Evolutionary conservation across 2,888 invertebrate species (phyloP), one percentile per base, ranked within the genome.

Genomic region (Caenorhabditis sp.): DNA sequence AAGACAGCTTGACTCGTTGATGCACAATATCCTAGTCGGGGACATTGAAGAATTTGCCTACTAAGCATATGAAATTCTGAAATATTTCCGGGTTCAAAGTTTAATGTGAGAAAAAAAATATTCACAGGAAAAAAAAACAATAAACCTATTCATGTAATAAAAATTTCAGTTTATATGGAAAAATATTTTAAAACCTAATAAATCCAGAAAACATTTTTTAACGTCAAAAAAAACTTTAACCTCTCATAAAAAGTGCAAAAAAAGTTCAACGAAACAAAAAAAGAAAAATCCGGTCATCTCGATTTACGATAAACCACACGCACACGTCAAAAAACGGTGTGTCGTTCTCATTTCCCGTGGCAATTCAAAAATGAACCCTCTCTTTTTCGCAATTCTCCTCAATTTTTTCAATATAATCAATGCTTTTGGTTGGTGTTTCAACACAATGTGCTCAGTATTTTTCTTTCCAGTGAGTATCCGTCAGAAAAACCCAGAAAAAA

Each of bases 1-100:
- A 78, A 67, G 49, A 66, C 68, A 20, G 68, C 70, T 53, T 67
- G 59, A 54, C 78, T 78, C 8, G 78, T 78, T 25, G 78, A 75
- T 1, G 75, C 72, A 20, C 31, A 20, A 20, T 27, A 36, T 58
- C 57, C 57, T 1, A 26, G 8, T 20, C 21, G 4, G 7, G 57
- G 26, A 36, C 57, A 58, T 36, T 14, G 10, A 3, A 58, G n/a
- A 5, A 58, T 25, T 5, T 36, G 57, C 10, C 57, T 23, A 58
- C 20, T 36, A 2, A 58, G 17, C 57, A 58, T 58, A 43, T 43
- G 17, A 12, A 43, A 12, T 17, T 43, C 43, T 43, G 43, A 43
- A 43, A 43, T 17, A 3, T 12, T 43, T 43, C 31, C 10, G 31
- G 10, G 10, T 31, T 7, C 4, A 31, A 31, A 31, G n/a, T n/a